phyloP scores from a whole-genome alignment of 2,113 vertebrate genomes.

The Alligator sinensis region DNA sequence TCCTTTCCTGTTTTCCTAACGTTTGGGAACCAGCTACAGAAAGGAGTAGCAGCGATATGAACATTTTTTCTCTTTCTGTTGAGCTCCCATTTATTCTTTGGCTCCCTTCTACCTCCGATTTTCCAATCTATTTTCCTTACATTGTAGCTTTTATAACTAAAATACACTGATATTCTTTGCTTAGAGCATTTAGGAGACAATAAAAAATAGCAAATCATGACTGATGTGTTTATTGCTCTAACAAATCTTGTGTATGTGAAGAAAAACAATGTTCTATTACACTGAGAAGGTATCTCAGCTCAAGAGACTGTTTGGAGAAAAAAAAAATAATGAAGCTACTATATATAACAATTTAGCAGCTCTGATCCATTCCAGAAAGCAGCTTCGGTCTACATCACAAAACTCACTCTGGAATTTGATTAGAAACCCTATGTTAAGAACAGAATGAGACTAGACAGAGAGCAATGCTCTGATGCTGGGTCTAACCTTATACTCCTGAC shows the following conservation, averaged over 20 bases:
- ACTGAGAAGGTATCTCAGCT: constrained; percentile 1
- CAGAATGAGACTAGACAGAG: neutral
- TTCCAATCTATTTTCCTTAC: constrained; percentile 45
- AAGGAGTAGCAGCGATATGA: neutral
- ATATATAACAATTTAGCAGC: constrained; percentile 2
- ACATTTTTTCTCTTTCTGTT: neutral
- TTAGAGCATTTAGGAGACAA: constrained; percentile 55
- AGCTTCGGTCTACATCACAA: neutral
- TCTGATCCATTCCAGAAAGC: neutral
- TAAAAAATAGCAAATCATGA: constrained; percentile 20
- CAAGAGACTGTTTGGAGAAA: neutral
- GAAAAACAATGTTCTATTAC: neutral
- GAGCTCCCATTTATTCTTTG: neutral
- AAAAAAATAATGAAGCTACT: constrained; percentile 4
- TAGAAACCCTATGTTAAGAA: neutral
- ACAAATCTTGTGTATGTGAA: neutral
- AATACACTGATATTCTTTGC: constrained; percentile 23
- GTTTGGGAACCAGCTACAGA: constrained; percentile 12
- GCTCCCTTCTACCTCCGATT: neutral
- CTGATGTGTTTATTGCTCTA: constrained; percentile 1
- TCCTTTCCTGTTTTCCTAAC: constrained; percentile 24
- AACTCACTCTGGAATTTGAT: neutral
- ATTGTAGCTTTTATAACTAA: constrained; percentile 28
- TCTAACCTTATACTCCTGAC: neutral
- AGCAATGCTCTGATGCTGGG: neutral